Conservation (phyloP, 2,888 invertebrate genomes). For the Himalopsyche tibetana region DNA sequence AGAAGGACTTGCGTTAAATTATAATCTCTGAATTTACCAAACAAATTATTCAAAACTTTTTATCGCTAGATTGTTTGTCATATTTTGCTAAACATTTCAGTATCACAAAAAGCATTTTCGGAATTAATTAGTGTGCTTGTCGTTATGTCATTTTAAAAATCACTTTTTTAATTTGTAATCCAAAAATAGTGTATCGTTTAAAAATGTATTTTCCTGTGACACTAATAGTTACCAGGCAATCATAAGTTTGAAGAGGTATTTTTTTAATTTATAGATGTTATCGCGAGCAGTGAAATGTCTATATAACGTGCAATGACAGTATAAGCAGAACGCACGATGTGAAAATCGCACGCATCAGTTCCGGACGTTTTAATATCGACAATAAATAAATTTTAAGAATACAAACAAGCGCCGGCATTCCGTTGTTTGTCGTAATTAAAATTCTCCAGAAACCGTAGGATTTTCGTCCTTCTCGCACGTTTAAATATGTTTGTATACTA, state of each 20-base stretch:
- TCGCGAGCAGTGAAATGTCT: no score
- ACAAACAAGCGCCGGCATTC: neutral
- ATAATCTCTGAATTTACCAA: constrained; percentile 6
- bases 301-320: no score
- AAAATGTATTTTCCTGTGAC: neutral
- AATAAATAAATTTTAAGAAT: constrained; percentile 41
- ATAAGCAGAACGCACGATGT: no score
- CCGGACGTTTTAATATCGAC: constrained; percentile 14
- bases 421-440: constrained; percentile 56
- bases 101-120: neutral
- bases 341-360: neutral
- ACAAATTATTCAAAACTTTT: neutral
- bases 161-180: neutral
- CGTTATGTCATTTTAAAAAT: neutral
- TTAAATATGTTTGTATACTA: constrained; percentile 52
- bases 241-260: neutral
- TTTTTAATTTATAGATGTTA: neutral
- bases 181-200: neutral
- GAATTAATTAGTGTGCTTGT: neutral
- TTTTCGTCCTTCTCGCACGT: constrained; percentile 42
- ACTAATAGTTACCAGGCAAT: neutral
- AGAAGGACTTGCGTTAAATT: neutral
- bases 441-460: constrained; percentile 46
- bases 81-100: neutral
- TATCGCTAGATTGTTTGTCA: neutral